Conservation (phyloP, 2,113 vertebrate species). For the Thoracochromis brauschi region DNA sequence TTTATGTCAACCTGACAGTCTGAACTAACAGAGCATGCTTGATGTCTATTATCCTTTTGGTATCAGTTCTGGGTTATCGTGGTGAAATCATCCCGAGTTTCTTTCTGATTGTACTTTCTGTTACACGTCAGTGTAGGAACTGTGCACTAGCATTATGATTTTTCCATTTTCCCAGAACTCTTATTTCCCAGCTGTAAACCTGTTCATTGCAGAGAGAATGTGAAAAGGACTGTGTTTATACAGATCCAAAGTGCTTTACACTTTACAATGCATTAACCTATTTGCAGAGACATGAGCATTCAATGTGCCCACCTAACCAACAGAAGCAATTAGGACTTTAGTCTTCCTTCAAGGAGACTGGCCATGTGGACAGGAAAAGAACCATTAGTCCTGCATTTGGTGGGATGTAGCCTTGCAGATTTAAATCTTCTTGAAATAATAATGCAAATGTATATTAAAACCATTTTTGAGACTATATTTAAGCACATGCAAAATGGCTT, state of each 20-base stretch:
- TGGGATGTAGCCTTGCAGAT: neutral
- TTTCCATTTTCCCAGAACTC: neutral
- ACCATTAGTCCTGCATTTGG: neutral
- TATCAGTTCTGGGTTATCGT: neutral
- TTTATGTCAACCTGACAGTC: slow-evolving; percentile 10
- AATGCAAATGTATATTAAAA: neutral
- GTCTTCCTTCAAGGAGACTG: neutral
- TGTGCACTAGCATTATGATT: neutral
- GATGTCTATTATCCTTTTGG: slow-evolving; percentile 2
- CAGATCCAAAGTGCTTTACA: neutral
- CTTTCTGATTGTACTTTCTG: neutral
- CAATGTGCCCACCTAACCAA: neutral
- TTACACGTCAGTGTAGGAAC: neutral
- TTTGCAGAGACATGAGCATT: neutral
- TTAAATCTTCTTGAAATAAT: neutral
- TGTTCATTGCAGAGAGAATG: neutral
- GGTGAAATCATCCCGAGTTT: neutral
- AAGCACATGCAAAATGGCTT: neutral
- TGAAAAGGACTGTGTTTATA: neutral
- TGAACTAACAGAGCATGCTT: neutral
- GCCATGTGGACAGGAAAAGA: neutral
- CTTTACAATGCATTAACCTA: neutral
- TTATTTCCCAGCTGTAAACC: neutral
- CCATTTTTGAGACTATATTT: neutral
- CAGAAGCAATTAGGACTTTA: neutral